phyloP scores from a whole-genome alignment of 2,888 invertebrate species.

The Tenthredo notha region DNA sequence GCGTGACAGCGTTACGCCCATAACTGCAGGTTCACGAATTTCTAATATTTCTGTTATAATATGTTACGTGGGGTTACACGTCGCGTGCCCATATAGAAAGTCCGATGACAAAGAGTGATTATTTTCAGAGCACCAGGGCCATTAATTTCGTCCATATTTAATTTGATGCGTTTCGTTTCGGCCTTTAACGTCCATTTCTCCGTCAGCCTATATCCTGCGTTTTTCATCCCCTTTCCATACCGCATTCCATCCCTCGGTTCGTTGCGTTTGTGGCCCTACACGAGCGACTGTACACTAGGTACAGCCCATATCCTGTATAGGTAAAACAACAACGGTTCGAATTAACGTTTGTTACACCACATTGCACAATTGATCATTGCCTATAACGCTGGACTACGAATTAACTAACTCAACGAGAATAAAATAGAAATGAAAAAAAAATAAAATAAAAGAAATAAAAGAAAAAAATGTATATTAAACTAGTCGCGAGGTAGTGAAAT shows the following conservation, averaged over 20 bases:
- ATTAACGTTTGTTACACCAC: conserved; percentile 22
- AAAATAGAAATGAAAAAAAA: neutral
- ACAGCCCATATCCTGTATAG: neutral
- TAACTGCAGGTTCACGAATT: neutral
- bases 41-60: conserved; percentile 22
- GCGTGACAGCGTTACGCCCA: conserved; percentile 17
- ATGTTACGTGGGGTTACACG: neutral
- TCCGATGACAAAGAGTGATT: conserved; percentile 51
- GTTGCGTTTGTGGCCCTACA: conserved; percentile 1
- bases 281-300: neutral
- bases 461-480: neutral
- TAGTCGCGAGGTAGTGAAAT: neutral
- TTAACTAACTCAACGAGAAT: neutral
- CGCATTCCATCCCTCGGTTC: neutral
- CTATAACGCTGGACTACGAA: neutral
- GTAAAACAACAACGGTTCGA: conserved; percentile 20
- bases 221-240: conserved; percentile 35
- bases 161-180: conserved; percentile 51
- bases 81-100: conserved; percentile 19
- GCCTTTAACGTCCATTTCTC: conserved; percentile 43
- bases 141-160: conserved; percentile 54
- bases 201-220: neutral
- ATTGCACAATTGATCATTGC: conserved; percentile 32
- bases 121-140: conserved; percentile 37
- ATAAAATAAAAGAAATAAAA: neutral